Evolutionary conservation across 35 echinoderm and acorn worm species (phyloP).

Genomic region (Apostichopus japonicus): DNA sequence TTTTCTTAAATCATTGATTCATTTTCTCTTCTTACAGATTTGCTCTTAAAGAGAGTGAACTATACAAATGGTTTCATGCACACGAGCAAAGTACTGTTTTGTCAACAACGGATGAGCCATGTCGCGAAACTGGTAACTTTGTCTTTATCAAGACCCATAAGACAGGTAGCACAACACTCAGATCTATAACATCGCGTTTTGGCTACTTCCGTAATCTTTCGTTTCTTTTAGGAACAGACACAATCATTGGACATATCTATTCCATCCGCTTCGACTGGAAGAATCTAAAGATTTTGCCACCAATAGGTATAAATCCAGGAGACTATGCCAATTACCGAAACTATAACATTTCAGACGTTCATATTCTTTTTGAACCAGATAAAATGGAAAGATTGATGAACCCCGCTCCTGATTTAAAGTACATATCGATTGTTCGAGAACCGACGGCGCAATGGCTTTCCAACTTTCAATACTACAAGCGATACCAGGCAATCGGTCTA

Average conservation of each 20-base stretch:
- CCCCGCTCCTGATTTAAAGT: too few relatives aligned
- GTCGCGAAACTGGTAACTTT: slow-evolving; percentile 38
- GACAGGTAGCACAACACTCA: slow-evolving; percentile 44
- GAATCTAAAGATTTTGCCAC: slow-evolving; percentile 37
- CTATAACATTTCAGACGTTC: slow-evolving; percentile 69
- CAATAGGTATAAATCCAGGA: slow-evolving; percentile 29
- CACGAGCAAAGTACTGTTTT: background rate
- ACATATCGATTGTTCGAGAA: too few relatives aligned
- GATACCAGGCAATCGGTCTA: too few relatives aligned
- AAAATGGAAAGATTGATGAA: background rate
- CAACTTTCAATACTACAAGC: too few relatives aligned
- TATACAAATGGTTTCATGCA: too few relatives aligned
- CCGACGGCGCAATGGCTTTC: too few relatives aligned
- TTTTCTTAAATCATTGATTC: too few relatives aligned
- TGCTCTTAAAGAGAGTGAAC: too few relatives aligned
- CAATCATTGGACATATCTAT: slow-evolving; percentile 1
- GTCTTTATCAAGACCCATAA: slow-evolving; percentile 83
- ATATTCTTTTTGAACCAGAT: background rate
- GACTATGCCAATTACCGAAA: slow-evolving; percentile 53
- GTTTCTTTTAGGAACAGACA: slow-evolving; percentile 24
- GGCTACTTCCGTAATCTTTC: slow-evolving; percentile 55
- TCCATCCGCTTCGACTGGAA: background rate
- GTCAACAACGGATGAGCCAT: background rate
- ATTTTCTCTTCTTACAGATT: too few relatives aligned
- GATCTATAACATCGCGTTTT: slow-evolving; percentile 57